Evolutionary conservation across 2,888 invertebrate species (phyloP).

Genomic region (Antheraea yamamai): DNA sequence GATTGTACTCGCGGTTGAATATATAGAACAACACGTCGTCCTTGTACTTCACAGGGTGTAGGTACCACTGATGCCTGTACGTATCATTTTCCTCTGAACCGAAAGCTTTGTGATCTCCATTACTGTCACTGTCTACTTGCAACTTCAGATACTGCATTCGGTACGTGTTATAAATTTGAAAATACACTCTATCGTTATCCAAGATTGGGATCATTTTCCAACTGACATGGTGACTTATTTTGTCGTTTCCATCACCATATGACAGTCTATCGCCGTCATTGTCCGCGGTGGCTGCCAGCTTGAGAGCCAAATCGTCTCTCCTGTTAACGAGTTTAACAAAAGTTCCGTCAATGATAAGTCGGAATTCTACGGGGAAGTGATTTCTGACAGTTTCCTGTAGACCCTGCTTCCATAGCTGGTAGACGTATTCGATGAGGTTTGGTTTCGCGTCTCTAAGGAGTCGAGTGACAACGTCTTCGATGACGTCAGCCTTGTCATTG

Average conservation of each 20-base stretch:
- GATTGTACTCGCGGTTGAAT: not conserved
- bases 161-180: constrained; percentile 24
- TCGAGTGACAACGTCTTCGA: not conserved
- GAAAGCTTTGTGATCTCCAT: constrained; percentile 15
- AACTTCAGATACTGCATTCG: constrained; percentile 21
- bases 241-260: constrained; percentile 24
- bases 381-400: constrained; percentile 19
- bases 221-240: constrained; percentile 20
- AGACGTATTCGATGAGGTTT: constrained; percentile 23
- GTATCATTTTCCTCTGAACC: constrained; percentile 1
- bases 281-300: constrained; percentile 15
- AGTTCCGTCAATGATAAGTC: constrained; percentile 19
- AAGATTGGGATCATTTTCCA: constrained; percentile 27
- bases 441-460: constrained; percentile 19
- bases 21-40: constrained; percentile 22
- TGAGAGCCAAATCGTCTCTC: constrained; percentile 22
- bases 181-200: constrained; percentile 27
- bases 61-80: constrained; percentile 25
- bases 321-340: constrained; percentile 22
- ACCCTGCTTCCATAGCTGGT: constrained; percentile 25
- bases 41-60: constrained; percentile 22
- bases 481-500: not conserved
- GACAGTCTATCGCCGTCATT: constrained; percentile 21
- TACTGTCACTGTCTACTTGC: not conserved
- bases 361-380: constrained; percentile 22